Evolutionary conservation across 2,113 vertebrate genomes (phyloP), one percentile per base, ranked within the genome.

Genomic region (Calyptommatus sinebrachiatus): DNA sequence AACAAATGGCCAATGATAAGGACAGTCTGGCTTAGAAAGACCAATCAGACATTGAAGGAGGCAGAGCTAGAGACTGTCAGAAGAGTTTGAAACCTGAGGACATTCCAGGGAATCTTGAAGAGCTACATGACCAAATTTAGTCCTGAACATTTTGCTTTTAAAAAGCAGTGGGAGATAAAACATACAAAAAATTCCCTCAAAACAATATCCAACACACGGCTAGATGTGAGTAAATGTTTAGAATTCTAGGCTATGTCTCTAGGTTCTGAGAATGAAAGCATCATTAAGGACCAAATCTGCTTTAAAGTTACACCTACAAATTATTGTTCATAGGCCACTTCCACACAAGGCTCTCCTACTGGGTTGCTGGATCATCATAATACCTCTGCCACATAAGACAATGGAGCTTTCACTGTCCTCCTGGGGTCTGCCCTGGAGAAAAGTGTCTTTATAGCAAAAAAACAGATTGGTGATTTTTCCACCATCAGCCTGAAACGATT

Each of bases 41-140:
- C 94, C 94, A 94, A 94, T 94, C 89, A 84, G 86, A 57, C 71
- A 75, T 12, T 0, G 73, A 18, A 6, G 73, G 91, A 90, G 94
- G 95, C 90, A 93, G 92, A 89, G 86, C 89, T 71, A 84, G 89
- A 92, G 57, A 66, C 93, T 91, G 92, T 94, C 95, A 92, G 91
- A 92, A 94, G 76, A 89, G 94, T 91, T 91, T 95, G 96, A 94
- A 95, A 96, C 95, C 94, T 96, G 96, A 96, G 94, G 96, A 97
- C 97, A 98, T 99, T 98, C 97, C 96, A 97, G 86, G 93, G 95
- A 99, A 97, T 98, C 96, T 96, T 95, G 91, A 93, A 95, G 95
- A 94, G 96, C 94, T 95, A 88, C 95, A 97, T 97, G 97, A 95
- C 98, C 97, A 98, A 97, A 98, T 99, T 98, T 99, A 98, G 98